A percentile compares a stretch with the other conserved stretches of the same genome.
Conservation (phyloP, 2,888 invertebrate genomes). For the Phengaris alcon region DNA sequence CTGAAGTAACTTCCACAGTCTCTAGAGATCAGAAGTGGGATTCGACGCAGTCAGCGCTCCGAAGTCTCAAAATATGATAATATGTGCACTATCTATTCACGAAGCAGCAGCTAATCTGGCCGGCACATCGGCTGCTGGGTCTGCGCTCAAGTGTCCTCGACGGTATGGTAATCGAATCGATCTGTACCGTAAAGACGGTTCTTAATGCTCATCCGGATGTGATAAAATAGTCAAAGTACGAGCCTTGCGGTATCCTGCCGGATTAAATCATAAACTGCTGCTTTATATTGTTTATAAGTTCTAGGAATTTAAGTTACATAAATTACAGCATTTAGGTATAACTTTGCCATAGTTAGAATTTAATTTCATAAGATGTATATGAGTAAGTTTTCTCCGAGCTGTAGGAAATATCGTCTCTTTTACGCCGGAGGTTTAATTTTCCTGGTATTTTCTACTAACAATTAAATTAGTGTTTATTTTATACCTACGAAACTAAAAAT, state of each 20-base stretch:
- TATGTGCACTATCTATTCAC: constrained; percentile 59
- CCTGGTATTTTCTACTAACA: not conserved
- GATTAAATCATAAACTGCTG: constrained; percentile 14
- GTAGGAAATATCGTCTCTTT: not conserved
- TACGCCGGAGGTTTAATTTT: not conserved
- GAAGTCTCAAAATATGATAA: constrained; percentile 52
- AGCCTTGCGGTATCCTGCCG: constrained; percentile 36
- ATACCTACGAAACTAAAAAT: not conserved
- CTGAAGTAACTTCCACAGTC: constrained; percentile 26
- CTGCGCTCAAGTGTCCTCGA: constrained; percentile 59
- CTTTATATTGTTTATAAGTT: constrained; percentile 7
- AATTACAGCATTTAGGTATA: not conserved
- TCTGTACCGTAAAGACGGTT: constrained; percentile 68
- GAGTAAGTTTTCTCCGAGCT: not conserved
- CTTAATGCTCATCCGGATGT: constrained; percentile 73
- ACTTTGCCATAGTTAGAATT: not conserved
- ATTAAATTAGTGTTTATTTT: not conserved
- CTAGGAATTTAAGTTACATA: not conserved
- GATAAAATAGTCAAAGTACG: constrained; percentile 55
- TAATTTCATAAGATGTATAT: not conserved
- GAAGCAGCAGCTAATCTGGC: constrained; percentile 52
- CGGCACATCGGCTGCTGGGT: constrained; percentile 50
- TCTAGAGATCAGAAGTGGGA: constrained; percentile 43
- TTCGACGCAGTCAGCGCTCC: constrained; percentile 45
- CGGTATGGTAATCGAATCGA: constrained; percentile 71